Percentiles rank a stretch among this genome's conserved stretches.
These are phyloP conservation scores for Malurus melanocephalus DNA, from an alignment of 2,113 vertebrate genomes.

Conservation along the genomic window DNA sequence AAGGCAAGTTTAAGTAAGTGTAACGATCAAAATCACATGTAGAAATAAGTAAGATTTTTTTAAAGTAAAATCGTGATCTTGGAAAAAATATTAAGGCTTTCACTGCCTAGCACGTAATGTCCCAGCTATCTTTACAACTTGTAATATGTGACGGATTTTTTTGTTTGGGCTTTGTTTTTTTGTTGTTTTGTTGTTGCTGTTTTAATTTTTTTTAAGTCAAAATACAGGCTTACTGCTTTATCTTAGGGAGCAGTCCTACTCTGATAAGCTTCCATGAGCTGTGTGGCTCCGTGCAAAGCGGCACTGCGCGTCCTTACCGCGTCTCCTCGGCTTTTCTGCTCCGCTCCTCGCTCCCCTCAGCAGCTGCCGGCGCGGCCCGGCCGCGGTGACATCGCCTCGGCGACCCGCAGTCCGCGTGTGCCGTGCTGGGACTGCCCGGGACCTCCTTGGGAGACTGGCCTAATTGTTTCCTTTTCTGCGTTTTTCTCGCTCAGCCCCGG, in stretches of 20 bases:
- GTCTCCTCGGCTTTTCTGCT: not conserved
- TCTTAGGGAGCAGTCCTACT: not conserved
- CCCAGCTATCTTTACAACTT: not conserved
- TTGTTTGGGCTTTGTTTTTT: not conserved
- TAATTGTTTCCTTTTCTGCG: not conserved
- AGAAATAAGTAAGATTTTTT: not conserved
- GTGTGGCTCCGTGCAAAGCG: not conserved
- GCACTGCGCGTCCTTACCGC: not conserved
- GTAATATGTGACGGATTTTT: not conserved
- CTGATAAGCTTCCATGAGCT: not conserved
- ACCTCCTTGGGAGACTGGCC: not conserved
- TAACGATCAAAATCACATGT: not conserved
- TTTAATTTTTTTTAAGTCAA: not conserved
- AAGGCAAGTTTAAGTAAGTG: not conserved
- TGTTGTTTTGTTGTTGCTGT: not conserved
- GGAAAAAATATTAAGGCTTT: not conserved
- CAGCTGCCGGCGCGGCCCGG: not conserved
- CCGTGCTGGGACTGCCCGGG: not conserved
- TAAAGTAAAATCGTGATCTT: not conserved
- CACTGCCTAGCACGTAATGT: not conserved
- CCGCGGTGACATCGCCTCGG: not conserved
- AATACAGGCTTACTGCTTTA: not conserved
- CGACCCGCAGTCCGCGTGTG: not conserved
- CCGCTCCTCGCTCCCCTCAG: not conserved
- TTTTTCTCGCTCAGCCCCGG: not conserved